Conservation (phyloP, 2,888 invertebrate species). For the Rhodophaea formosa region DNA sequence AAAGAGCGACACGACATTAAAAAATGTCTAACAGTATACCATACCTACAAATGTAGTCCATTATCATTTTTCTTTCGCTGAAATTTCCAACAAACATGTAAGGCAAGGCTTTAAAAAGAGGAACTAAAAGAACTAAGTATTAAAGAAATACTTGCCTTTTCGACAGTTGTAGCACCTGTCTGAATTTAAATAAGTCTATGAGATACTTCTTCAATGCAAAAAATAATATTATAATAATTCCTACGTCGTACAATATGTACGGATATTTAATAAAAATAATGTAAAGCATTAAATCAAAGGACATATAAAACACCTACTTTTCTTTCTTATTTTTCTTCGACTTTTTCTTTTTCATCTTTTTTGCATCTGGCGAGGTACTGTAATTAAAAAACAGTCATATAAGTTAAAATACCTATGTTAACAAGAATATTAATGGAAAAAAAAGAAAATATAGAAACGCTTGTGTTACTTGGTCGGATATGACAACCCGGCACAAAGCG, state of each 20-base stretch:
- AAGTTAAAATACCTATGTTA: background rate
- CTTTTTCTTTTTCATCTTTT: slow-evolving; percentile 89
- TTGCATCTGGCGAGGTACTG: slow-evolving; percentile 87
- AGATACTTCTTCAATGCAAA: slow-evolving; percentile 36
- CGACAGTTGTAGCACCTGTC: slow-evolving; percentile 71
- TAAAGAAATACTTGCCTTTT: slow-evolving; percentile 64
- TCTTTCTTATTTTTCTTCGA: slow-evolving; percentile 88
- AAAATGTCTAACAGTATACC: slow-evolving; percentile 28
- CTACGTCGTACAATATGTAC: background rate
- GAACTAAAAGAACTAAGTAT: slow-evolving; percentile 13
- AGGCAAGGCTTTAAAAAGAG: slow-evolving; percentile 22
- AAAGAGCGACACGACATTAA: background rate
- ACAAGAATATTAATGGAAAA: no score
- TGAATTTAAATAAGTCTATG: slow-evolving; percentile 61
- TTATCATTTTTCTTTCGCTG: slow-evolving; percentile 74
- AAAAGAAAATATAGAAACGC: no score
- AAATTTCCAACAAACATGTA: slow-evolving; percentile 46
- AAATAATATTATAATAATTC: slow-evolving; percentile 26
- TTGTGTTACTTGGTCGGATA: no score
- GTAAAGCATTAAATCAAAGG: slow-evolving; percentile 15
- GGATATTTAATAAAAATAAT: slow-evolving; percentile 14
- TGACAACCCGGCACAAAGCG: no score
- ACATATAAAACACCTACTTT: slow-evolving; percentile 77
- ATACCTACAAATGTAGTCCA: slow-evolving; percentile 72
- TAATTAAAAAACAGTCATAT: slow-evolving; percentile 36